These are phyloP conservation scores for Spea multiplicata DNA, from an alignment of 2,113 vertebrate species.

Conservation along the genomic window DNA sequence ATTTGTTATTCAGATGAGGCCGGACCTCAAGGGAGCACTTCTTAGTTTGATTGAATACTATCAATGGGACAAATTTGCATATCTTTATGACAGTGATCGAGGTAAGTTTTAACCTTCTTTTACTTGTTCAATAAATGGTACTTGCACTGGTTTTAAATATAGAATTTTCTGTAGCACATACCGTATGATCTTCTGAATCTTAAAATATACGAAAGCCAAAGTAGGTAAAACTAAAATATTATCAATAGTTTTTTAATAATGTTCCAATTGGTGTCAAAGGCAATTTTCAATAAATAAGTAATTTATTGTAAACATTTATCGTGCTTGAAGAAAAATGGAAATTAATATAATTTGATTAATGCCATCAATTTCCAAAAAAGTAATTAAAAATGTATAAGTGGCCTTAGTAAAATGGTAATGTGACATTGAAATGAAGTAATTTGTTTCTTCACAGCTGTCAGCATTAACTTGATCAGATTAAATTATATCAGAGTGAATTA, in stretches of 20 bases:
- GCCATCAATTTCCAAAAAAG: neutral
- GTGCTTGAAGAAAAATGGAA: neutral
- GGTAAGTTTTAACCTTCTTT: conserved; percentile 68
- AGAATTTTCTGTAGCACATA: neutral
- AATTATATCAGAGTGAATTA: no score
- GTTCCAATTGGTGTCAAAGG: neutral
- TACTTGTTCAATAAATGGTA: conserved; percentile 5
- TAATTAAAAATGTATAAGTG: neutral
- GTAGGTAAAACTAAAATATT: neutral
- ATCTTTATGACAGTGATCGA: conserved; percentile 97
- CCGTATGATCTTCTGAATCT: neutral
- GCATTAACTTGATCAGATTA: neutral
- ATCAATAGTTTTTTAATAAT: neutral
- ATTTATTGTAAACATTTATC: neutral
- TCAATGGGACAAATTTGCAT: conserved; percentile 98
- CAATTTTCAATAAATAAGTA: neutral
- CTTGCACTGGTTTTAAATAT: neutral
- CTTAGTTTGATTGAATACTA: conserved; percentile 98
- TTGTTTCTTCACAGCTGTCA: neutral
- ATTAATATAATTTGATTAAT: neutral
- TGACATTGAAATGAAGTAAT: neutral
- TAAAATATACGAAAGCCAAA: neutral
- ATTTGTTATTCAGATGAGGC: conserved; percentile 98
- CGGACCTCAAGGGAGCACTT: conserved; percentile 94
- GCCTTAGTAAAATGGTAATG: conserved; percentile 5